Percentiles rank a stretch among this genome's conserved stretches.
Evolutionary conservation across 2,888 invertebrate species (phyloP).

Genomic region (Xanthorhoe designata): DNA sequence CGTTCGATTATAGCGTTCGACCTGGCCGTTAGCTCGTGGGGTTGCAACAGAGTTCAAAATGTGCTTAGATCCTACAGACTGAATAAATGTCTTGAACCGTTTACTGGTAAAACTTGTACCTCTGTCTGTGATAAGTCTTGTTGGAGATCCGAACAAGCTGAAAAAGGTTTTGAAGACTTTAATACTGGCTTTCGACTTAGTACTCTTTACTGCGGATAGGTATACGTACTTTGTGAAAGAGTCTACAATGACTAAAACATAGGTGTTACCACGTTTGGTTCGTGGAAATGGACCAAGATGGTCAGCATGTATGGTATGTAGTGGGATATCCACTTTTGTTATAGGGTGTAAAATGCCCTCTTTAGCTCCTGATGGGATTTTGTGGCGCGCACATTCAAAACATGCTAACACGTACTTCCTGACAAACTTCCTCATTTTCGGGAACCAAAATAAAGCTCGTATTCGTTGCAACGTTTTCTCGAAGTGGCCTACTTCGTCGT

Average conservation of each 20-base stretch:
- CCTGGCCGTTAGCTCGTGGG: not conserved
- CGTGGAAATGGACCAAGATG: constrained; percentile 13
- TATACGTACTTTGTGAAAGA: constrained; percentile 7
- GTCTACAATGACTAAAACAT: constrained; percentile 3
- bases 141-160: too few species aligned
- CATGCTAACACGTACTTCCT: constrained; percentile 7
- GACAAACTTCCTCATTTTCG: constrained; percentile 3
- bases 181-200: too few species aligned
- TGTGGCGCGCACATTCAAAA: constrained; percentile 5
- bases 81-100: too few species aligned
- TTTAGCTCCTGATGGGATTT: not conserved
- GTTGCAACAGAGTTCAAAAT: too few species aligned
- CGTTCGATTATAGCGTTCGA: not conserved
- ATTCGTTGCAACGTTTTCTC: constrained; percentile 4
- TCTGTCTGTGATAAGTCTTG: too few species aligned
- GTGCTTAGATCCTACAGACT: too few species aligned
- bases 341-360: constrained; percentile 4
- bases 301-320: constrained; percentile 11
- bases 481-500: constrained; percentile 10
- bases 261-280: not conserved
- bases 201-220: constrained; percentile 7
- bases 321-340: not conserved
- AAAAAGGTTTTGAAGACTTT: too few species aligned
- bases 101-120: too few species aligned
- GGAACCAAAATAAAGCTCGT: not conserved